Conservation (phyloP, 2,113 vertebrate species). For the Barbus barbus region DNA sequence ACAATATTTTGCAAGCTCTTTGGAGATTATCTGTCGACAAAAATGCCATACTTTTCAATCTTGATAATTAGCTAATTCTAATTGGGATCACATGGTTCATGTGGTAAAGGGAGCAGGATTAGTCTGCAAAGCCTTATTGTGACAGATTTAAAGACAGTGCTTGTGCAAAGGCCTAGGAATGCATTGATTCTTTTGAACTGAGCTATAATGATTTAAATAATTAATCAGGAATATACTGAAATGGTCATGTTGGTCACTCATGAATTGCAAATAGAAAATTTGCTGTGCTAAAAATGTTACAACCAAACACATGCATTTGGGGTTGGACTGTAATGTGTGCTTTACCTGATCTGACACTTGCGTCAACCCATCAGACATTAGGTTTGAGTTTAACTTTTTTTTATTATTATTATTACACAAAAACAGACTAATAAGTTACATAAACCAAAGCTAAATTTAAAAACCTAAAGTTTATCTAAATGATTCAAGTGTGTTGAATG, state of each 20-base stretch:
- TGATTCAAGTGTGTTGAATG: background rate
- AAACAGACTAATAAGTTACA: background rate
- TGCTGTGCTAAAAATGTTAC: background rate
- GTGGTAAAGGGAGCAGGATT: conserved; percentile 8
- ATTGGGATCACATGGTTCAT: conserved; percentile 25
- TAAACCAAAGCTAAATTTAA: no score
- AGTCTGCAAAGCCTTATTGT: conserved; percentile 17
- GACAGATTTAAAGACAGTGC: background rate
- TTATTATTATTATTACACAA: no score
- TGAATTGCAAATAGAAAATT: background rate
- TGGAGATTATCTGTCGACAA: conserved; percentile 1
- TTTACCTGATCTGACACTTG: background rate
- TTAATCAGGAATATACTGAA: conserved; percentile 15
- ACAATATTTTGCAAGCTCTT: conserved; percentile 3
- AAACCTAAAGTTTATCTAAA: no score
- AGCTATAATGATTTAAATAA: conserved; percentile 10
- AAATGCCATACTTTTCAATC: conserved; percentile 44
- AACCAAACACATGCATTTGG: background rate
- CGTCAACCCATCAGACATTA: background rate
- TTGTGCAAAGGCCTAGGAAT: background rate
- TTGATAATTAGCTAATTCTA: conserved; percentile 42
- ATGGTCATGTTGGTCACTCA: conserved; percentile 13
- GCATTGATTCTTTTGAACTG: conserved; percentile 9
- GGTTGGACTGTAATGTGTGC: background rate
- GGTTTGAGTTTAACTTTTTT: background rate